Evolutionary conservation across 2,888 invertebrate species (phyloP).

Genomic region (Phanerotoma sp.): DNA sequence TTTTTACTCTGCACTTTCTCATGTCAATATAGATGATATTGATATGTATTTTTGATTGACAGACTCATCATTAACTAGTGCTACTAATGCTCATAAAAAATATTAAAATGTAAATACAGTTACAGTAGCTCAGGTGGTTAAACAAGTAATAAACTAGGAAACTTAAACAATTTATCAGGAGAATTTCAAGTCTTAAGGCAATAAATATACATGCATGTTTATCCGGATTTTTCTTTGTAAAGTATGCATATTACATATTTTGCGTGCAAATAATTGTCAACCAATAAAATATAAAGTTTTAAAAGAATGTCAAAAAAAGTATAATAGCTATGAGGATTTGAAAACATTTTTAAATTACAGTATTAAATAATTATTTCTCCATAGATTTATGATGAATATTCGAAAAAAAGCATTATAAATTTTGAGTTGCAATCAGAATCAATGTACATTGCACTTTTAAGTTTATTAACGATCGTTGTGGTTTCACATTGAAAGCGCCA

Average conservation of each 20-base stretch:
- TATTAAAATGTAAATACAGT: conserved; percentile 8
- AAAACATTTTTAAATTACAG: no score
- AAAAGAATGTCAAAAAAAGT: no score
- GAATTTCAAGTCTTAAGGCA: conserved; percentile 3
- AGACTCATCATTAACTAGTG: conserved; percentile 7
- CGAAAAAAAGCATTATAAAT: no score
- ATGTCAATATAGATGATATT: not conserved
- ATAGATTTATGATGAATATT: no score
- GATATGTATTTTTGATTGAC: conserved; percentile 7
- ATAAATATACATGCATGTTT: not conserved
- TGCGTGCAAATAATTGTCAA: conserved; percentile 13
- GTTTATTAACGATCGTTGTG: no score
- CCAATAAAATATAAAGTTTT: conserved; percentile 4
- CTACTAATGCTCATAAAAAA: not conserved
- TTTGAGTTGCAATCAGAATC: no score
- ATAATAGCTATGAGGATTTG: no score
- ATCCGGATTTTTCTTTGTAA: not conserved
- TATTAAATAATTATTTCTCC: no score
- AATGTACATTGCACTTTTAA: no score
- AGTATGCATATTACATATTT: not conserved
- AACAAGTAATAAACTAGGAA: no score
- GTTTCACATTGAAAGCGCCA: no score
- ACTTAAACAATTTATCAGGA: conserved; percentile 6
- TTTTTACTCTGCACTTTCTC: not conserved
- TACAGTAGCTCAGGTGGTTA: no score